These are phyloP conservation scores for Pseudocheirus occidentalis DNA, from an alignment of 2,797 vertebrate genomes.

Conservation along the genomic window DNA sequence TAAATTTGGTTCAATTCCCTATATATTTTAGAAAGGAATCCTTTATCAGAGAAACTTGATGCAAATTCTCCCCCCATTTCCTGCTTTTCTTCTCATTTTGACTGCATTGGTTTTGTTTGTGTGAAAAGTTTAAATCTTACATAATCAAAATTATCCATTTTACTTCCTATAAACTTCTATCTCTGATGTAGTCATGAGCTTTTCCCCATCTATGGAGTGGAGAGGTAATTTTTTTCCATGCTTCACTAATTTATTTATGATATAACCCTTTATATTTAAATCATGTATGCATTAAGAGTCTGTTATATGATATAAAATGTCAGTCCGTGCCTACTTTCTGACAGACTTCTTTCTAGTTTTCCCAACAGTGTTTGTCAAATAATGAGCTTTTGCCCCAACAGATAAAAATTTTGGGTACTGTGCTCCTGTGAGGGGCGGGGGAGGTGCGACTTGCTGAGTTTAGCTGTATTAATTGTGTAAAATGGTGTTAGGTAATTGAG, in stretches of 20 bases:
- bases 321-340: not conserved
- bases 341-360: not conserved
- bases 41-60: not conserved
- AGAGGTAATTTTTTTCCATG: not conserved
- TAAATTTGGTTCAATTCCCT: not conserved
- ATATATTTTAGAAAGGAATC: not conserved
- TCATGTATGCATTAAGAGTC: not conserved
- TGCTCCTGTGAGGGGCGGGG: too few relatives aligned
- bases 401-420: too few relatives aligned
- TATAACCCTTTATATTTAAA: not conserved
- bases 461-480: too few relatives aligned
- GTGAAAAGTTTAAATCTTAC: not conserved
- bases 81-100: not conserved
- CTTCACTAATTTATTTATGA: not conserved
- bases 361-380: not conserved
- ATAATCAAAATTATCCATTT: not conserved
- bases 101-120: not conserved
- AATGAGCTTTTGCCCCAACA: too few relatives aligned
- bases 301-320: not conserved
- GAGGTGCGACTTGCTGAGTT: too few relatives aligned
- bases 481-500: too few relatives aligned
- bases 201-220: not conserved
- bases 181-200: not conserved
- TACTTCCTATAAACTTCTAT: not conserved
- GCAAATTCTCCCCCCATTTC: not conserved